phyloP scores from a whole-genome alignment of 2,888 invertebrate genomes.

The Parnassius mnemosyne region DNA sequence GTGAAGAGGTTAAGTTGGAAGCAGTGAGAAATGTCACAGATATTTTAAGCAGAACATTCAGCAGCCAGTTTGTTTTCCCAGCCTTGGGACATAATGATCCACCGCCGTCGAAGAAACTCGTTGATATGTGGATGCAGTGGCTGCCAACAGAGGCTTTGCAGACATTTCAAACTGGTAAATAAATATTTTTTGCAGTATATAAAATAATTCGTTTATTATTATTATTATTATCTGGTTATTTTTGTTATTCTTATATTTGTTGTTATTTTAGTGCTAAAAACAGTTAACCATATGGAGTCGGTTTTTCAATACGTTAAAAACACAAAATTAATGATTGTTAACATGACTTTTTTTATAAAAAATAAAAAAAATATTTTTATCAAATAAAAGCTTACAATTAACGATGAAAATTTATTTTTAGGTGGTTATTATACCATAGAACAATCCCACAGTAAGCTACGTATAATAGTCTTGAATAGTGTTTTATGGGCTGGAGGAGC shows the following conservation, averaged over 20 bases:
- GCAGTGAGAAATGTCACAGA: slow-evolving; percentile 91
- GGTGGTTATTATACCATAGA: slow-evolving; percentile 96
- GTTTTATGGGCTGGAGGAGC: slow-evolving; percentile 86
- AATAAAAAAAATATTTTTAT: too few species aligned
- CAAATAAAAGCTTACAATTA: too few species aligned
- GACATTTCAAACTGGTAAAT: slow-evolving; percentile 89
- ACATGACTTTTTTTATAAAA: too few species aligned
- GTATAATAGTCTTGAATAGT: slow-evolving; percentile 93
- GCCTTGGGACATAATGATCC: slow-evolving; percentile 95
- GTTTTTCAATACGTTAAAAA: too few species aligned
- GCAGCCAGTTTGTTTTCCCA: slow-evolving; percentile 93
- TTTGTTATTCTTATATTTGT: background rate
- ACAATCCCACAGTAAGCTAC: slow-evolving; percentile 88
- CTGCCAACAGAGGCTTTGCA: slow-evolving; percentile 89
- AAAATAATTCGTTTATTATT: too few species aligned
- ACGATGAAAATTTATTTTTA: slow-evolving; percentile 43
- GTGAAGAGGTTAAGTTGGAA: slow-evolving; percentile 85
- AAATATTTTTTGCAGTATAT: background rate
- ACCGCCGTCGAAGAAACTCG: slow-evolving; percentile 82
- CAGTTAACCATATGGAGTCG: too few species aligned
- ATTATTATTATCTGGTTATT: background rate
- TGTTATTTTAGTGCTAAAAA: too few species aligned
- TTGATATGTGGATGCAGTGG: slow-evolving; percentile 92
- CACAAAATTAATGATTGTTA: too few species aligned
- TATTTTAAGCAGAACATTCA: slow-evolving; percentile 89